Evolutionary conservation across 2,797 vertebrate species (phyloP), one percentile per base, ranked within the genome.

Genomic region (Falco naumanni): DNA sequence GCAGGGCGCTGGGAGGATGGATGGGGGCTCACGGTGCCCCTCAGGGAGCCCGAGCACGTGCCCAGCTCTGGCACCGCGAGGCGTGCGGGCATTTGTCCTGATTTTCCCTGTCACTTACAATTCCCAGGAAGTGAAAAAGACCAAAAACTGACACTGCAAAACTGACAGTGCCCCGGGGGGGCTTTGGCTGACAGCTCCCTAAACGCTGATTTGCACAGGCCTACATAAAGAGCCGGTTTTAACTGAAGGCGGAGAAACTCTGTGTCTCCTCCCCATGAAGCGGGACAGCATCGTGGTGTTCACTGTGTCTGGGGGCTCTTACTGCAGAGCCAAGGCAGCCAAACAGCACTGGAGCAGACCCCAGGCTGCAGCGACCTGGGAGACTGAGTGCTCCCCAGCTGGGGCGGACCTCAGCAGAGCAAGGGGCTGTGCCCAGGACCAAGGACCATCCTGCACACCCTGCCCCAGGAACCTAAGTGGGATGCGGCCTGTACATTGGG

Each of bases 241-340:
- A 47, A 19, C 26, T 13, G 0, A 19, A 31, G 25, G 39, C 3
- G 0, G 28, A 47, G 66, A 24, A 37, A 59, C 4, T 5, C 34
- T 33, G 6, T 1, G 2, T 5, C 28, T 25, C 34, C 80, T 68
- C 56, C 47, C 37, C 31, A 1, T 13, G 51, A 29, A 56, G 37
- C 47, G 1, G 70, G 26, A 12, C 5, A 15, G 60, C n/a, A 24
- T 3, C 2, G 0, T 0, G 24, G 48, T 0, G 26, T 3, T 39
- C 1, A 2, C n/a, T 2, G 22, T 8, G 2, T 5, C 2, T 2
- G 31, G 59, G 76, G 81, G 47, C 21, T 65, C 22, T 6, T 5
- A 11, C 3, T 3, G 17, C 31, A 13, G 20, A 39, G 29, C 65
- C 51, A 28, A 21, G 51, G 64, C 45, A 61, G 48, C 33, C 63